Evolutionary conservation across 2,113 vertebrate genomes (phyloP), one percentile per base, ranked within the genome.

Genomic region (Lagenorhynchus albirostris): DNA sequence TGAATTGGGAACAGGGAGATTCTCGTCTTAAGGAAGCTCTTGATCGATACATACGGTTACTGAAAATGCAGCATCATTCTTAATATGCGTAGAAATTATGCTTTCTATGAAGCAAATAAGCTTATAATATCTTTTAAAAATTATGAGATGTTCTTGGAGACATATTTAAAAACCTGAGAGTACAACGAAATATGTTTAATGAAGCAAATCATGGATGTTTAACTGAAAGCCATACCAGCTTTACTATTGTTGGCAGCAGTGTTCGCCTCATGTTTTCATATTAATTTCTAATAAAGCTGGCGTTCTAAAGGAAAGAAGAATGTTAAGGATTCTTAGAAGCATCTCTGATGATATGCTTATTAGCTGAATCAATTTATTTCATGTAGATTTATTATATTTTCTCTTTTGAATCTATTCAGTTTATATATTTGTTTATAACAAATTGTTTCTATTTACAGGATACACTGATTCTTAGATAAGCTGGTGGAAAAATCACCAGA

Each of bases 71-170:
- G 47, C 87, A 60, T 41, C 88, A 26, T 92, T 97, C 74, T 97
- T 84, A 96, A 96, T 97, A 77, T 83, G 38, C 33, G 80, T 36
- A 25, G 77, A 94, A 96, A 98, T 97, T 96, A 97, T 97, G 70
- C 89, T 89, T 97, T 98, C 94, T 98, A 95, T 97, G 96, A 98
- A 97, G 97, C 25, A 98, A 98, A 98, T 98, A 97, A 96, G 89
- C 96, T 98, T 96, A 79, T 92, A 96, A 95, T 73, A 79, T 53
- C 82, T 96, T 95, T 97, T 95, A 91, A 96, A 97, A 98, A 87
- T 93, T 79, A 93, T 95, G 65, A 98, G 33, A 95, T 93, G n/a
- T 96, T 87, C 67, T 96, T 80, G 74, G 68, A 98, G 20, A 41
- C 77, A 92, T 94, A 97, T 98, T 98, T 20, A 73, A 98, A 98